Conservation (phyloP, 2,797 vertebrate species). For the Novumbra hubbsi region DNA sequence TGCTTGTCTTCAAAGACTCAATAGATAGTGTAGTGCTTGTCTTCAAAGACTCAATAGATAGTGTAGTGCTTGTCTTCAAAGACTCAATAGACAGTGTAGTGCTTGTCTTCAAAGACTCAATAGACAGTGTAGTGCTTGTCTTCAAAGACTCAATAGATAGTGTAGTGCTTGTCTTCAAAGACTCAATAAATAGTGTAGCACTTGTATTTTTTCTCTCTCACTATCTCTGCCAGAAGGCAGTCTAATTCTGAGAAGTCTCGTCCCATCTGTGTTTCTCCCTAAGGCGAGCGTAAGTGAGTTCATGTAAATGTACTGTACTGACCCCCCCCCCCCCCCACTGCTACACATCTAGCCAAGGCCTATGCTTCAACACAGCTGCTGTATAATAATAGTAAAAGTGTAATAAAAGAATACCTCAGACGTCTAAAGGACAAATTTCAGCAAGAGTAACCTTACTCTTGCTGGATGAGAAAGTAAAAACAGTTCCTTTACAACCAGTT, state of each 20-base stretch:
- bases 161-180: no score
- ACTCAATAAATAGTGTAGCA: no score
- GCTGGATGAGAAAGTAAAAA: conserved; percentile 73
- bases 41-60: no score
- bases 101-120: no score
- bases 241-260: neutral
- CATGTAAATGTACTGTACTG: neutral
- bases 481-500: neutral
- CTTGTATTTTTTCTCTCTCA: neutral
- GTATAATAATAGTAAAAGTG: no score
- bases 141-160: no score
- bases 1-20: no score
- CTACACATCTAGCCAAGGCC: neutral
- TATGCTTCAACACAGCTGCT: neutral
- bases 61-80: no score
- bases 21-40: no score
- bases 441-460: conserved; percentile 86
- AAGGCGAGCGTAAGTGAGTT: neutral
- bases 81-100: no score
- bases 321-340: conserved; percentile 1
- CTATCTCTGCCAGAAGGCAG: neutral
- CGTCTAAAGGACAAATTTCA: conserved; percentile 90
- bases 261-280: neutral
- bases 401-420: conserved; percentile 52
- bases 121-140: no score